Conservation (phyloP, 92 coral and sea anemone species). For the Epizoanthus stellaris region DNA sequence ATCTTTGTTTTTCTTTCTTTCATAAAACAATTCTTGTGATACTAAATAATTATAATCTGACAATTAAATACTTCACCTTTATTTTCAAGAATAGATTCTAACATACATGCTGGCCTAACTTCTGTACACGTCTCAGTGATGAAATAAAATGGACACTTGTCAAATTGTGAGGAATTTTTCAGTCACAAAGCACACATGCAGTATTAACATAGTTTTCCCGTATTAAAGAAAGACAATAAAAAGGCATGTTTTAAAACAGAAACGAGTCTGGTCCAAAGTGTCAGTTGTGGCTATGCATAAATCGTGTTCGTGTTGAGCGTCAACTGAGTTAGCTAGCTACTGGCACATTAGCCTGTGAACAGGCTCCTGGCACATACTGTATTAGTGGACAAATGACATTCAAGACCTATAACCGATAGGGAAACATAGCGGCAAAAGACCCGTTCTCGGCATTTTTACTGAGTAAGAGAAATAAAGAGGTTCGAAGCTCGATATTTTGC, state of each 20-base stretch:
- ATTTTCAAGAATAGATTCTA: background rate
- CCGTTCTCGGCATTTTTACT: too few relatives aligned
- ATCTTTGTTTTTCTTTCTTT: background rate
- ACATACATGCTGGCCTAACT: too few relatives aligned
- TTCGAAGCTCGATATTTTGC: too few relatives aligned
- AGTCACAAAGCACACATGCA: background rate
- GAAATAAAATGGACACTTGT: too few relatives aligned
- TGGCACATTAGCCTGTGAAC: background rate
- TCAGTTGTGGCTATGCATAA: background rate
- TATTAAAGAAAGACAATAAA: background rate
- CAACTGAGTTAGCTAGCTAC: background rate
- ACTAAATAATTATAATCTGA: slow-evolving; percentile 7
- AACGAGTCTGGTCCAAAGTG: background rate
- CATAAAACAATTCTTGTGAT: slow-evolving; percentile 7
- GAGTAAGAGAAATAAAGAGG: too few relatives aligned
- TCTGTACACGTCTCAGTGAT: too few relatives aligned
- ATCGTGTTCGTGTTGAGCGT: background rate
- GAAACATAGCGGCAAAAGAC: too few relatives aligned
- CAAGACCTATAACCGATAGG: too few relatives aligned
- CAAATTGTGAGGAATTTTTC: too few relatives aligned
- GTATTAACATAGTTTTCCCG: background rate
- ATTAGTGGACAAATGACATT: background rate
- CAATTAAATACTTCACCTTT: slow-evolving; percentile 5
- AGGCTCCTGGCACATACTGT: background rate
- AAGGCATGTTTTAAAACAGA: background rate